These are phyloP conservation scores for Aporophyla nigra DNA, from an alignment of 2,888 invertebrate genomes.

Conservation along the genomic window DNA sequence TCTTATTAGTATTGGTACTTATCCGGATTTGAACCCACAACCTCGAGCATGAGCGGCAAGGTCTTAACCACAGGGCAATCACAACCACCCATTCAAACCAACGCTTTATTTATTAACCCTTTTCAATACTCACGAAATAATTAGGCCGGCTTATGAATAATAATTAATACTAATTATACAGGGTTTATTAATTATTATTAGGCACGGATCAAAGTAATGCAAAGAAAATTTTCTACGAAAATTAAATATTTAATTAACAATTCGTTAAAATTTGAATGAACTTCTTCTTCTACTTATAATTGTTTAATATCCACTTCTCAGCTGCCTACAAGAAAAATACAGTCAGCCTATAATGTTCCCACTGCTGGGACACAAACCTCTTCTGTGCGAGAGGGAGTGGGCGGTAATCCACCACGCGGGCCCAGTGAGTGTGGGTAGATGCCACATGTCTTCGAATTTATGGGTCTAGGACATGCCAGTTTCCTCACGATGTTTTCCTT, in stretches of 20 bases:
- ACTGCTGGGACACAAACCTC: too few relatives aligned
- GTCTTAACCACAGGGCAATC: background rate
- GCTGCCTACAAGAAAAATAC: too few relatives aligned
- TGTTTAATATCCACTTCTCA: too few relatives aligned
- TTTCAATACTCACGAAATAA: slow-evolving; percentile 3
- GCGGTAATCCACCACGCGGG: too few relatives aligned
- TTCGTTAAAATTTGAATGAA: slow-evolving; percentile 18
- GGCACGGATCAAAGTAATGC: background rate
- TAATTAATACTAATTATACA: slow-evolving; percentile 9
- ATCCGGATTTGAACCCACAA: background rate
- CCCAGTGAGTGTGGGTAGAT: too few relatives aligned
- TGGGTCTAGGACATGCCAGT: too few relatives aligned
- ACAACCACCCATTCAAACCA: background rate
- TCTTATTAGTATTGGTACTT: background rate
- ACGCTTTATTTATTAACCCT: background rate
- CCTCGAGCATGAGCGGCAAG: background rate
- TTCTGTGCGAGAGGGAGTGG: too few relatives aligned
- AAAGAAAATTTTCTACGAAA: background rate
- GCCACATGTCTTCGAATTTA: too few relatives aligned
- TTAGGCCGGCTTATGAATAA: slow-evolving; percentile 4
- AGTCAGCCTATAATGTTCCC: too few relatives aligned
- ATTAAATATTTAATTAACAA: slow-evolving; percentile 21
- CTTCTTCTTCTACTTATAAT: too few relatives aligned
- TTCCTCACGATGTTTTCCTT: too few relatives aligned
- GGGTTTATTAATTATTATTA: slow-evolving; percentile 22